phyloP scores from a whole-genome alignment of 2,888 invertebrate species.

The Eulithis testata region DNA sequence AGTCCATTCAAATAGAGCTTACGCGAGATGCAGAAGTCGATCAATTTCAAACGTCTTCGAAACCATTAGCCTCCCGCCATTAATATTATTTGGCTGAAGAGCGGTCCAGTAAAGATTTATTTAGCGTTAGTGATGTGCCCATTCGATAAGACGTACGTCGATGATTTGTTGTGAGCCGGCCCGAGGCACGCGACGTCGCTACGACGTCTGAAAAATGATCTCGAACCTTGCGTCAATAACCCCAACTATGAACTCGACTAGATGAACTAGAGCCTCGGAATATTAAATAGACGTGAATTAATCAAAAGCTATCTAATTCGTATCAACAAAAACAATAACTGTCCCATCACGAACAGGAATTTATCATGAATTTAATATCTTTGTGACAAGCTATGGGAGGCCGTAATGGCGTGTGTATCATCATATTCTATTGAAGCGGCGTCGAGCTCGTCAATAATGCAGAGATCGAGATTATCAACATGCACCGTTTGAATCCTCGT shows the following conservation, averaged over 20 bases:
- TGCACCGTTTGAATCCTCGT: conserved; percentile 74
- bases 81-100: conserved; percentile 72
- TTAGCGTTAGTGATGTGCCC: conserved; percentile 75
- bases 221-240: conserved; percentile 40
- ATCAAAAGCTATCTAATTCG: conserved; percentile 52
- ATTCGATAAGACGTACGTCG: conserved; percentile 71
- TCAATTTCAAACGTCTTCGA: conserved; percentile 71
- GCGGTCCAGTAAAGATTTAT: conserved; percentile 69
- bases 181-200: conserved; percentile 66
- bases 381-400: conserved; percentile 66
- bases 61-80: conserved; percentile 74
- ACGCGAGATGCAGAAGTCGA: conserved; percentile 59
- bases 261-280: conserved; percentile 17
- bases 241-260: conserved; percentile 37
- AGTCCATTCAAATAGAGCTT: conserved; percentile 48
- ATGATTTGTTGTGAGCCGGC: conserved; percentile 71
- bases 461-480: conserved; percentile 77
- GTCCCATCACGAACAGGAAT: conserved; percentile 66
- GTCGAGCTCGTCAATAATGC: conserved; percentile 75
- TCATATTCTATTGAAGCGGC: conserved; percentile 75
- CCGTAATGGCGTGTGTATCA: conserved; percentile 74
- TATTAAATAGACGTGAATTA: conserved; percentile 34
- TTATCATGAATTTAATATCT: conserved; percentile 69
- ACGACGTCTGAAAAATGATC: conserved; percentile 50
- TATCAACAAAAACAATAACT: conserved; percentile 59